phyloP scores from a whole-genome alignment of 1,140 invertebrate species.

The Drosophila bifasciata region DNA sequence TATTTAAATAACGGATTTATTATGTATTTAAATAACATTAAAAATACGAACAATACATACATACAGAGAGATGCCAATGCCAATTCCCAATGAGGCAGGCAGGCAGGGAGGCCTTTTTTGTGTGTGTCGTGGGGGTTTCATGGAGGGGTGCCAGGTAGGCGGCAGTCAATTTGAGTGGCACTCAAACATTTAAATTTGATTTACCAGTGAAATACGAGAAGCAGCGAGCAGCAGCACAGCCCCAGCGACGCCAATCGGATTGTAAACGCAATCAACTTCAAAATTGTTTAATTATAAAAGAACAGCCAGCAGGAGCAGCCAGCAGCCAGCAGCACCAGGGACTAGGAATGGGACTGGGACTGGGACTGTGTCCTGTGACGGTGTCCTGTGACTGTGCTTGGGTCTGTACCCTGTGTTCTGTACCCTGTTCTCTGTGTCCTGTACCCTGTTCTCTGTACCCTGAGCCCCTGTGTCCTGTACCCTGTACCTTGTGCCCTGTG shows the following conservation, averaged over 20 bases:
- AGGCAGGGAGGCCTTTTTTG: slow-evolving; percentile 12
- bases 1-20: slow-evolving; percentile 36
- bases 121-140: neutral
- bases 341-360: no score
- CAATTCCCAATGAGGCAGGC: slow-evolving; percentile 20
- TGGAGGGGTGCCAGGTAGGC: no score
- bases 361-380: no score
- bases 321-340: neutral
- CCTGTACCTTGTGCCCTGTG: no score
- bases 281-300: slow-evolving; percentile 69
- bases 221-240: no score
- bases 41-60: slow-evolving; percentile 22
- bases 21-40: slow-evolving; percentile 65
- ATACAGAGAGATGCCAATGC: slow-evolving; percentile 4
- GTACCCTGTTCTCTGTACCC: no score
- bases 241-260: slow-evolving; percentile 11
- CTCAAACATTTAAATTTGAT: slow-evolving; percentile 73
- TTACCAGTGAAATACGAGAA: slow-evolving; percentile 35
- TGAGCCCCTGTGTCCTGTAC: no score
- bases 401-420: no score
- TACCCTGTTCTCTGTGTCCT: no score
- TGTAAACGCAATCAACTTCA: slow-evolving; percentile 64
- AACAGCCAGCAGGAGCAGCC: neutral
- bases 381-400: no score
- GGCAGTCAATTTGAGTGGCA: slow-evolving; percentile 57